Conservation (phyloP, 2,888 invertebrate genomes). For the Himalopsyche kuldschensis region DNA sequence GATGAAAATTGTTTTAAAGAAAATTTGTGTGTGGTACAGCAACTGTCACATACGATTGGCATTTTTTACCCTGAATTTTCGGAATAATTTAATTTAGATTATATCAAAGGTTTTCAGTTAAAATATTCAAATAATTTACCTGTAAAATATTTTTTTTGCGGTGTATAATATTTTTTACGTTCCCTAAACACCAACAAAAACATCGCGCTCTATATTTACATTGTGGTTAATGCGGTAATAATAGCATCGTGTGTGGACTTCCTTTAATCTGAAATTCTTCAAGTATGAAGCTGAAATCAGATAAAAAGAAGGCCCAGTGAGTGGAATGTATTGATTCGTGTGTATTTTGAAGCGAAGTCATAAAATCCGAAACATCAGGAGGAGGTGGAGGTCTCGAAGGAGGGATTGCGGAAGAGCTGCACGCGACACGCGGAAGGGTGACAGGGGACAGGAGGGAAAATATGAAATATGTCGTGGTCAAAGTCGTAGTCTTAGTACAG, state of each 20-base stretch:
- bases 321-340: conserved; percentile 35
- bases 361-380: conserved; percentile 34
- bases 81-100: no score
- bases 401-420: conserved; percentile 18
- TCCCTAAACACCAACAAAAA: no score
- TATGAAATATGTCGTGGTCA: conserved; percentile 37
- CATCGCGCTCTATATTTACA: no score
- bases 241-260: neutral
- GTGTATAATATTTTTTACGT: no score
- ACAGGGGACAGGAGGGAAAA: conserved; percentile 24
- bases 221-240: no score
- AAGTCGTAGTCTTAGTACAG: conserved; percentile 30
- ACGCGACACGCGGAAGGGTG: conserved; percentile 30
- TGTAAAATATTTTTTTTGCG: no score
- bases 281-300: neutral
- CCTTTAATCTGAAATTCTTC: neutral
- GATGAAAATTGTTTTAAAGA: no score
- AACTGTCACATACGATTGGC: no score
- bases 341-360: conserved; percentile 33
- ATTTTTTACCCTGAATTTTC: no score
- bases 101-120: no score
- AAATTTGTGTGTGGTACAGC: no score
- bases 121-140: no score
- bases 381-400: conserved; percentile 6
- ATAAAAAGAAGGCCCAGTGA: neutral